Evolutionary conservation across 1,140 invertebrate genomes (phyloP).

Genomic region (Zaprionus tsacasi): DNA sequence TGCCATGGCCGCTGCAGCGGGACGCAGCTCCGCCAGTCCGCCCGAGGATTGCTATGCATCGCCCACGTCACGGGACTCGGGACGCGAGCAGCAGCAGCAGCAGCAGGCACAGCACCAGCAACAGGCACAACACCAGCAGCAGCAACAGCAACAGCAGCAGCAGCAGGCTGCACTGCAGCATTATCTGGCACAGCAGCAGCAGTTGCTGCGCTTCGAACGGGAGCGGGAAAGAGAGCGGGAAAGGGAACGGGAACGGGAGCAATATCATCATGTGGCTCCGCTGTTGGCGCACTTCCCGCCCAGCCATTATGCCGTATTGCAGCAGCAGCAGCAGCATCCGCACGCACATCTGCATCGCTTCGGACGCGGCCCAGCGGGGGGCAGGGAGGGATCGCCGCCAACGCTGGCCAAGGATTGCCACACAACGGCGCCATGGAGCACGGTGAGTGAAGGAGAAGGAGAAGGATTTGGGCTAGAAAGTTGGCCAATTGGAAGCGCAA

Average conservation of each 20-base stretch:
- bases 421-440: constrained; percentile 24
- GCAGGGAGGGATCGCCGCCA: constrained; percentile 34
- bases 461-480: too few relatives aligned
- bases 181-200: constrained; percentile 75
- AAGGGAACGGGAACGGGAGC: constrained; percentile 53
- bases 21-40: constrained; percentile 40
- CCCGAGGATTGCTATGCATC: constrained; percentile 48
- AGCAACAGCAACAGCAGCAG: constrained; percentile 60
- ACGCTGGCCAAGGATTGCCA: constrained; percentile 36
- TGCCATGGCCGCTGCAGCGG: constrained; percentile 51
- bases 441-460: constrained; percentile 20
- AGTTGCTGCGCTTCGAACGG: constrained; percentile 66
- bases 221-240: constrained; percentile 53
- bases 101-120: constrained; percentile 51
- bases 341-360: constrained; percentile 39
- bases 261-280: constrained; percentile 62
- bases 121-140: constrained; percentile 48
- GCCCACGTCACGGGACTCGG: constrained; percentile 27
- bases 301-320: constrained; percentile 65
- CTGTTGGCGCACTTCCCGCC: constrained; percentile 73
- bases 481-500: too few relatives aligned
- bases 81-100: constrained; percentile 45
- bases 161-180: constrained; percentile 71
- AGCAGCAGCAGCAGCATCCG: constrained; percentile 56
- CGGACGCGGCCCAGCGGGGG: constrained; percentile 21